Conservation (phyloP, 1,140 invertebrate genomes). For the Drosophila nebulosa region DNA sequence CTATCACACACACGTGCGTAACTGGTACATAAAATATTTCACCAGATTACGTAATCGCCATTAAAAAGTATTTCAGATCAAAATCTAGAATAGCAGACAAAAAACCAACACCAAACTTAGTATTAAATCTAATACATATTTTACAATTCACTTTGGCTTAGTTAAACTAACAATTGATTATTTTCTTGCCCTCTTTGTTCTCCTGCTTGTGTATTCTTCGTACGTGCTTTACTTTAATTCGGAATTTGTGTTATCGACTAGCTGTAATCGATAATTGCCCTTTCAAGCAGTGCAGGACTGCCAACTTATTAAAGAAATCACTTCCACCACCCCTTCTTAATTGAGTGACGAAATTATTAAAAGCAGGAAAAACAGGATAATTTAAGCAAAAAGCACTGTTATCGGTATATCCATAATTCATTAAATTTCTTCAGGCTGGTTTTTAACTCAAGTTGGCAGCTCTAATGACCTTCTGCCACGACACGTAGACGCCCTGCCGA, state of each 20-base stretch:
- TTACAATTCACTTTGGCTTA: not conserved
- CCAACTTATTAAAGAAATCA: not conserved
- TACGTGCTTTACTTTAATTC: not conserved
- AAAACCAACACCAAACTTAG: slow-evolving; percentile 8
- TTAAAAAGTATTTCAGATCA: slow-evolving; percentile 26
- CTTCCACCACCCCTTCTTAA: not conserved
- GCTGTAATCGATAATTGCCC: not conserved
- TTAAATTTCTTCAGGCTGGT: not conserved
- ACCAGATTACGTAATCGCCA: slow-evolving; percentile 47
- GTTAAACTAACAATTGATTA: not conserved
- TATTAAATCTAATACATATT: not conserved
- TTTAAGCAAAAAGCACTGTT: not conserved
- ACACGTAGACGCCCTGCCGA: slow-evolving; percentile 41
- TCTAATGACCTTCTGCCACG: slow-evolving; percentile 3
- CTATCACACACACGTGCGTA: slow-evolving; percentile 18
- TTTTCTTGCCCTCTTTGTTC: not conserved
- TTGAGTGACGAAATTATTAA: not conserved
- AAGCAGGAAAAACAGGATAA: not conserved
- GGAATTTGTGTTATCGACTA: not conserved
- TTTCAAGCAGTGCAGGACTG: not conserved
- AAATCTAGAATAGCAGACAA: slow-evolving; percentile 36
- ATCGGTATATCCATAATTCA: not conserved
- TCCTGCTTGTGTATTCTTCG: not conserved
- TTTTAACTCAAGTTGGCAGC: slow-evolving; percentile 43
- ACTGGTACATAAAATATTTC: slow-evolving; percentile 11